Percentiles rank a stretch among this genome's conserved stretches.
Evolutionary conservation across 2,888 invertebrate species (phyloP).

Genomic region (Adelognathus sp.): DNA sequence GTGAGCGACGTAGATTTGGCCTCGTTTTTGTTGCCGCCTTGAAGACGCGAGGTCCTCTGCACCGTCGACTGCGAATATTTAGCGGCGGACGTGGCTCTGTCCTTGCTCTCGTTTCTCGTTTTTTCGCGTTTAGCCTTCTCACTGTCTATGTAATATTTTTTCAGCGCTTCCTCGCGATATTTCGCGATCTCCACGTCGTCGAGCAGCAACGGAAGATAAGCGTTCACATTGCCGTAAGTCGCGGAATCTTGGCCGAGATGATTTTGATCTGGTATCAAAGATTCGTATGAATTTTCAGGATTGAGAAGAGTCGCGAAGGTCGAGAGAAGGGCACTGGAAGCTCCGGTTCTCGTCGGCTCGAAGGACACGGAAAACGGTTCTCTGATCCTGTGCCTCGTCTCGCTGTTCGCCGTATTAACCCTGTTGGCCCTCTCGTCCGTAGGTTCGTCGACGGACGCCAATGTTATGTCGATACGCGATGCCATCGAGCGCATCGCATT

Average conservation of each 20-base stretch:
- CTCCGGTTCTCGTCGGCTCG: not conserved
- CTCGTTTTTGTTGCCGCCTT: not conserved
- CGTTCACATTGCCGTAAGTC: constrained; percentile 23
- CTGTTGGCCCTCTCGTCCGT: not conserved
- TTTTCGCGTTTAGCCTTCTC: constrained; percentile 18
- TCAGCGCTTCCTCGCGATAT: constrained; percentile 41
- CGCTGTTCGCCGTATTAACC: not conserved
- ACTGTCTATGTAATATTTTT: constrained; percentile 29
- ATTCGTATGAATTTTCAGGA: not conserved
- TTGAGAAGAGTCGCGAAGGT: constrained; percentile 47
- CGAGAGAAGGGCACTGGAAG: constrained; percentile 31
- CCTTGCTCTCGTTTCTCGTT: not conserved
- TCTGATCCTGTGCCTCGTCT: not conserved
- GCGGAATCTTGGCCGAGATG: not conserved
- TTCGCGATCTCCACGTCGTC: constrained; percentile 36
- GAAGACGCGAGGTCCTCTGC: constrained; percentile 6
- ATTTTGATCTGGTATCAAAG: not conserved
- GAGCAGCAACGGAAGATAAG: constrained; percentile 44
- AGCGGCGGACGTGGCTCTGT: not conserved
- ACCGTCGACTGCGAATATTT: constrained; percentile 26
- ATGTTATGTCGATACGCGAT: constrained; percentile 75
- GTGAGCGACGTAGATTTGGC: not conserved
- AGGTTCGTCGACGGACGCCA: constrained; percentile 57
- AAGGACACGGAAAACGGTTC: not conserved
- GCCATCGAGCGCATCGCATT: constrained; percentile 77